These are phyloP conservation scores for Cassiopea andromeda DNA, from an alignment of 30 jellyfish, hydroid and myxozoan genomes.

Conservation along the genomic window DNA sequence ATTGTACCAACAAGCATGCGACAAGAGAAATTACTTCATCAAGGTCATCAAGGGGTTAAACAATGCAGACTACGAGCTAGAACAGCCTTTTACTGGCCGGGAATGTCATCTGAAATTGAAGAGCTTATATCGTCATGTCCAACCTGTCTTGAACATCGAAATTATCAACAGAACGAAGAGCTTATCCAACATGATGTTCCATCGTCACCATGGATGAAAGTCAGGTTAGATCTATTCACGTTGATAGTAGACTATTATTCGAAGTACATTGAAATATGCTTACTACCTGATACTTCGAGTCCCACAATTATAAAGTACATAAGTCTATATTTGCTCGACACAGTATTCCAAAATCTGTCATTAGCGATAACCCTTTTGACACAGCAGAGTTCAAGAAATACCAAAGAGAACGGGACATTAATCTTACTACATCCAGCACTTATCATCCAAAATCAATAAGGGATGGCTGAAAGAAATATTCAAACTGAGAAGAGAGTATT, in stretches of 20 bases:
- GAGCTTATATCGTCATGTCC: constrained; percentile 19
- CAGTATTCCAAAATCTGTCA: constrained; percentile 10
- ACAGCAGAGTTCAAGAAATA: constrained; percentile 2
- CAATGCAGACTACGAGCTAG: constrained; percentile 52
- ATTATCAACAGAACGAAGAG: constrained; percentile 43
- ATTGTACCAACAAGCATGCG: constrained; percentile 41
- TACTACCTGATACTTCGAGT: constrained; percentile 27
- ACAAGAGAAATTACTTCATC: constrained; percentile 29
- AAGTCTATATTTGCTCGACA: constrained; percentile 24
- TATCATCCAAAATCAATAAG: constrained; percentile 23
- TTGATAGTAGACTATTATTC: constrained; percentile 42
- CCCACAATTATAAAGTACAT: constrained; percentile 18
- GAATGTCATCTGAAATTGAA: constrained; percentile 40
- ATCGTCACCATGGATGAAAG: constrained; percentile 54
- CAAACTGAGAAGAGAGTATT: constrained; percentile 16
- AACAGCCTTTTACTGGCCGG: constrained; percentile 40
- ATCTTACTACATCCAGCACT: constrained; percentile 10
- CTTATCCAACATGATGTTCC: constrained; percentile 41
- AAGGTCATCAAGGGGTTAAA: constrained; percentile 58
- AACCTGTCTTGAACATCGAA: constrained; percentile 52
- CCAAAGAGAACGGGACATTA: not conserved
- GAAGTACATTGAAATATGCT: constrained; percentile 4
- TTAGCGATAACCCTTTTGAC: constrained; percentile 14
- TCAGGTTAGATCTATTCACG: constrained; percentile 11
- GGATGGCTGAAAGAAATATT: constrained; percentile 37